phyloP scores from a whole-genome alignment of 2,113 vertebrate genomes.

The Sinocyclocheilus maitianheensis region DNA sequence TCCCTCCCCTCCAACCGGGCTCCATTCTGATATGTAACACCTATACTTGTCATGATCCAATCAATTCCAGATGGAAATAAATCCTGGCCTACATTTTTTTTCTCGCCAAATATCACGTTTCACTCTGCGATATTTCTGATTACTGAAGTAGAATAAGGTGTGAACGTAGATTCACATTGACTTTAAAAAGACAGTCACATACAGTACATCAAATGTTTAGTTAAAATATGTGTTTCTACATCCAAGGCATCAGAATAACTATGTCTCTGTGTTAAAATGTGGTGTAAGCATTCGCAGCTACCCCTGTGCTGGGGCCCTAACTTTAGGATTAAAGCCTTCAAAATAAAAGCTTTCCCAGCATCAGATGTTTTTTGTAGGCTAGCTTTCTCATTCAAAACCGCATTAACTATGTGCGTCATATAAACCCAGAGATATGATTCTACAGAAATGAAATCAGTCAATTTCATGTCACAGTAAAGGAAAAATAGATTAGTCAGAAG shows the following conservation, averaged over 20 bases:
- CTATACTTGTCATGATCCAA: background rate
- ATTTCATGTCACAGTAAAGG: background rate
- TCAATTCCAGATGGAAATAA: constrained; percentile 2
- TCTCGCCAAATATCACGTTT: background rate
- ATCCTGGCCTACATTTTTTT: background rate
- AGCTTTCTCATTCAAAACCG: background rate
- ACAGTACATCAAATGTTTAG: background rate
- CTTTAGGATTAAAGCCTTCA: constrained; percentile 14
- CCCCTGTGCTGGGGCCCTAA: constrained; percentile 22
- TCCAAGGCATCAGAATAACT: background rate
- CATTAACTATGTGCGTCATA: background rate
- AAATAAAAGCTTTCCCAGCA: constrained; percentile 24
- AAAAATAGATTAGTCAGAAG: background rate
- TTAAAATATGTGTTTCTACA: background rate
- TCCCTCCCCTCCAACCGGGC: background rate
- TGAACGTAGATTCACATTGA: background rate
- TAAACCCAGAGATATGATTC: background rate
- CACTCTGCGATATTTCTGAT: background rate
- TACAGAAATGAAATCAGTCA: background rate
- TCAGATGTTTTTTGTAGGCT: constrained; percentile 3
- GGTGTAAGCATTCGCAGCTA: background rate
- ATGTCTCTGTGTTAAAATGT: constrained; percentile 5
- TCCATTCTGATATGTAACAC: background rate
- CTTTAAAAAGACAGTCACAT: background rate
- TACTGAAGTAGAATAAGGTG: background rate